Evolutionary conservation across 2,888 invertebrate species (phyloP).

Genomic region (Zygogramma bicolorata): DNA sequence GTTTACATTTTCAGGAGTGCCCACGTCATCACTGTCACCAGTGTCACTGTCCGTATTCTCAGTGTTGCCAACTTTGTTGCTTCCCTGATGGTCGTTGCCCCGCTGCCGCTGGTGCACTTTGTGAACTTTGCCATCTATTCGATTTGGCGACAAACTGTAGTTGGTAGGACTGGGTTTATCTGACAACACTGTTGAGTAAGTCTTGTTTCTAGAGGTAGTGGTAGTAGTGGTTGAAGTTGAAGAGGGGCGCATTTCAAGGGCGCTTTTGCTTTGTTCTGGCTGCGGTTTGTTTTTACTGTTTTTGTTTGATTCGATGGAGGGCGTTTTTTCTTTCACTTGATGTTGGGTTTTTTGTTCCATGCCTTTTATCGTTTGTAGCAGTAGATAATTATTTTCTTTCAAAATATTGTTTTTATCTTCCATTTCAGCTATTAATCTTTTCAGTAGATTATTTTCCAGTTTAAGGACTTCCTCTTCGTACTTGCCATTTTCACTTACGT

Average conservation of each 20-base stretch:
- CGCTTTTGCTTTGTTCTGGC: neutral
- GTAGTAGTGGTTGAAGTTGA: too few species aligned
- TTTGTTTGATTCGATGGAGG: too few species aligned
- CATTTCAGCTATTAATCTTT: slow-evolving; percentile 16
- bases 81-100: too few species aligned
- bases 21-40: neutral
- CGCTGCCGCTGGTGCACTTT: neutral
- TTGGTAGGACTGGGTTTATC: neutral
- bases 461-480: neutral
- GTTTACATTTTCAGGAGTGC: neutral
- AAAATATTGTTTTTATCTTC: slow-evolving; percentile 18
- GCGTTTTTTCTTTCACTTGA: neutral
- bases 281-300: too few species aligned
- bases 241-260: neutral
- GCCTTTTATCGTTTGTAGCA: neutral
- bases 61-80: neutral
- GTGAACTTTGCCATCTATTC: neutral
- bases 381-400: too few species aligned
- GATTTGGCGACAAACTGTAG: neutral
- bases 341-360: neutral
- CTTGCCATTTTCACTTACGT: neutral
- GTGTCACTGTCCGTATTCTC: neutral
- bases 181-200: neutral
- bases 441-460: slow-evolving; percentile 5
- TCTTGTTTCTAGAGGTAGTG: neutral